Evolutionary conservation across 2,888 invertebrate species (phyloP).

Genomic region (Cremastinae sp.): DNA sequence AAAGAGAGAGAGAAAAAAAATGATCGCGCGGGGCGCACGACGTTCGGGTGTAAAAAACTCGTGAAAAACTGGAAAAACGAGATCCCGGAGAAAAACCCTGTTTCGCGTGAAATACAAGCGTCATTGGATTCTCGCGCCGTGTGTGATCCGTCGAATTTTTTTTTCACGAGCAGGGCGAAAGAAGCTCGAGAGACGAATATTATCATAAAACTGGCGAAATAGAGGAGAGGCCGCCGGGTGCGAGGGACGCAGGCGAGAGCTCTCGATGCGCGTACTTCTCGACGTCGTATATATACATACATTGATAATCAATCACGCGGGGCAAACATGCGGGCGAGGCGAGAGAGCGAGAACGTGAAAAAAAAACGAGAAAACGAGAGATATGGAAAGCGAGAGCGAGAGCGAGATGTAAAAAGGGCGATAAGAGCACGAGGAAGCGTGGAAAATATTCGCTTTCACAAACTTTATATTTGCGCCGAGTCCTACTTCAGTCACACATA

Average conservation of each 20-base stretch:
- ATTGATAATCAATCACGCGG: slow-evolving; percentile 51
- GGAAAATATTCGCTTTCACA: slow-evolving; percentile 41
- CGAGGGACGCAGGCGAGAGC: slow-evolving; percentile 4
- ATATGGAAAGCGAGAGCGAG: slow-evolving; percentile 17
- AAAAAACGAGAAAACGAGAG: slow-evolving; percentile 44
- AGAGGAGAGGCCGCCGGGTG: slow-evolving; percentile 12
- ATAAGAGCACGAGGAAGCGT: slow-evolving; percentile 46
- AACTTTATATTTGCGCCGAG: background rate
- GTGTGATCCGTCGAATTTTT: background rate
- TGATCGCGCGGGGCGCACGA: background rate
- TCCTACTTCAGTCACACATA: too few relatives aligned
- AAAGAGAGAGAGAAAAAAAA: background rate
- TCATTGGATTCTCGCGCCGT: background rate
- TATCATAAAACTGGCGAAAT: slow-evolving; percentile 37
- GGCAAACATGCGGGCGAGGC: slow-evolving; percentile 27
- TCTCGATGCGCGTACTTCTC: slow-evolving; percentile 9
- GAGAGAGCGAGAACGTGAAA: slow-evolving; percentile 36
- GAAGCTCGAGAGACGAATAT: slow-evolving; percentile 17
- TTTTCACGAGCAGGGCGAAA: background rate
- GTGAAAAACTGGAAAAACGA: too few relatives aligned
- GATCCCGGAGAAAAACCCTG: too few relatives aligned
- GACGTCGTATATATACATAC: slow-evolving; percentile 6
- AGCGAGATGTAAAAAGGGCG: slow-evolving; percentile 31
- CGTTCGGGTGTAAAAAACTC: too few relatives aligned
- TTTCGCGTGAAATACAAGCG: background rate